These are phyloP conservation scores for Bemisia tabaci DNA, from an alignment of 1,140 invertebrate species.

Conservation along the genomic window DNA sequence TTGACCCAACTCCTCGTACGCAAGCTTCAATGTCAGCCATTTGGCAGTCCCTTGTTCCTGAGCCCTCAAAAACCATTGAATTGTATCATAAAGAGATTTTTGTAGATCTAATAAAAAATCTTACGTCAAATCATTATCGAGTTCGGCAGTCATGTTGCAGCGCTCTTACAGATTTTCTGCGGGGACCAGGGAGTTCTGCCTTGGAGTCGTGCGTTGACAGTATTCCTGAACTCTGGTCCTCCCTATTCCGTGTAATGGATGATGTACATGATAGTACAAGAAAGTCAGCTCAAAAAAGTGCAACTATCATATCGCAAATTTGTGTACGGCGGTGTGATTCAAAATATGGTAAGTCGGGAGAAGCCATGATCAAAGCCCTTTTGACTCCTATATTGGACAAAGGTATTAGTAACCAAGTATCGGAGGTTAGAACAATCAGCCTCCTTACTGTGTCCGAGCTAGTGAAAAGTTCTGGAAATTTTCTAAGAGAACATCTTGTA, in stretches of 20 bases:
- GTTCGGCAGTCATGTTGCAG: slow-evolving; percentile 81
- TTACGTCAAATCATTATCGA: slow-evolving; percentile 73
- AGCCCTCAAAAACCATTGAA: slow-evolving; percentile 75
- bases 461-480: slow-evolving; percentile 57
- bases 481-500: slow-evolving; percentile 64
- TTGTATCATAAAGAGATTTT: slow-evolving; percentile 78
- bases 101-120: slow-evolving; percentile 59
- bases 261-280: slow-evolving; percentile 85
- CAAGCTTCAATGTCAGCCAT: slow-evolving; percentile 84
- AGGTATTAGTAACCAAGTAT: slow-evolving; percentile 62
- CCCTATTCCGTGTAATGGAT: slow-evolving; percentile 79
- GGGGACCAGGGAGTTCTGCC: slow-evolving; percentile 27
- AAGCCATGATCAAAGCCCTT: slow-evolving; percentile 57
- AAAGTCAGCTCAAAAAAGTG: slow-evolving; percentile 58
- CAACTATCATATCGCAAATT: slow-evolving; percentile 64
- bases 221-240: slow-evolving; percentile 61
- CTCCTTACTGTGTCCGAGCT: slow-evolving; percentile 58
- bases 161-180: slow-evolving; percentile 69
- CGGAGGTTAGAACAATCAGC: slow-evolving; percentile 63
- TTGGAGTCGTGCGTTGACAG: slow-evolving; percentile 34
- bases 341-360: slow-evolving; percentile 60
- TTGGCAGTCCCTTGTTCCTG: slow-evolving; percentile 76
- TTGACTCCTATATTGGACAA: slow-evolving; percentile 64
- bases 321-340: slow-evolving; percentile 62
- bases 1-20: slow-evolving; percentile 81